Percentiles rank a stretch among this genome's conserved stretches.
Conservation (phyloP, 1,140 invertebrate species). For the Tetragnatha versicolor region DNA sequence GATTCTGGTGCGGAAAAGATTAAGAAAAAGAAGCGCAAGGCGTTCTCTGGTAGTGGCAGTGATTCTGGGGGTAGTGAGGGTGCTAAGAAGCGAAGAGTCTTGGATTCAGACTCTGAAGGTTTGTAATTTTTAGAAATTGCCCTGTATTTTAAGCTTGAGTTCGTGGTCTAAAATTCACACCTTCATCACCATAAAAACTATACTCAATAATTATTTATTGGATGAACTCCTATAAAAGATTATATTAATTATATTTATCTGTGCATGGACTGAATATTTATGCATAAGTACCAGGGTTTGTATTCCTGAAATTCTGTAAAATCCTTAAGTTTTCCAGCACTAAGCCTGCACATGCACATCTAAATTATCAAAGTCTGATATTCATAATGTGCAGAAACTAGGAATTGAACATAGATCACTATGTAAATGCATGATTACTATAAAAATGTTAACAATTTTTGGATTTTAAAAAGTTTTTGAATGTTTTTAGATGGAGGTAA, state of each 20-base stretch:
- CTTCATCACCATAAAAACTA: not conserved
- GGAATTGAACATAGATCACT: not conserved
- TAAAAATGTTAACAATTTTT: not conserved
- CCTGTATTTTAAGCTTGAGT: not conserved
- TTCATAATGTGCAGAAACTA: not conserved
- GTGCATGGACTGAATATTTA: not conserved
- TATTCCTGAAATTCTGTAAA: not conserved
- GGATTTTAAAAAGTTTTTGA: not conserved
- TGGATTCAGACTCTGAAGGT: constrained; percentile 52
- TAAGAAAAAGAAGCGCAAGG: not conserved
- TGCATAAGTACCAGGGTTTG: not conserved
- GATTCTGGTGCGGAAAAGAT: not conserved
- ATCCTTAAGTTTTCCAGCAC: no score
- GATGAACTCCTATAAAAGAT: not conserved
- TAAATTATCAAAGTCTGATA: not conserved
- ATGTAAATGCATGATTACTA: not conserved
- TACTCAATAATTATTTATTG: no score
- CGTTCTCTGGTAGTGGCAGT: constrained; percentile 60
- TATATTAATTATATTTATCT: not conserved
- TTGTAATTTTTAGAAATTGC: not conserved
- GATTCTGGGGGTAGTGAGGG: not conserved
- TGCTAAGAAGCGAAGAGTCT: constrained; percentile 27
- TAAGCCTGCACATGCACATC: no score
- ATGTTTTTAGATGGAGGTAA: not conserved
- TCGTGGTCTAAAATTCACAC: not conserved